These are phyloP conservation scores for Drosophila orena DNA, from an alignment of 1,140 invertebrate species.

Conservation along the genomic window DNA sequence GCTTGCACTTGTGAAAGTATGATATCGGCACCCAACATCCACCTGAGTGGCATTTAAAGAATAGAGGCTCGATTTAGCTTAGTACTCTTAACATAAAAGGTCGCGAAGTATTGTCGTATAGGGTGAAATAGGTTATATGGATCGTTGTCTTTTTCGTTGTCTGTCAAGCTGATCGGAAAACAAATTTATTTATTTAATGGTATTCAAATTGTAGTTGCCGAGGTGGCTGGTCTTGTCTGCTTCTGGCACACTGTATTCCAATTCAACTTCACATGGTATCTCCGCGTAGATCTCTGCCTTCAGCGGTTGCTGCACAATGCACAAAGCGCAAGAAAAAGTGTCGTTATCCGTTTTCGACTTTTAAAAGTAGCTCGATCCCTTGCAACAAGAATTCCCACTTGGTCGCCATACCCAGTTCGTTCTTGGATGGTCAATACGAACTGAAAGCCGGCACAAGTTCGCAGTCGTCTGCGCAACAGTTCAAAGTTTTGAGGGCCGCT, in stretches of 20 bases:
- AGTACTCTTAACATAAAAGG: no score
- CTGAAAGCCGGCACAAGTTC: slow-evolving; percentile 83
- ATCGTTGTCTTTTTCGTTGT: neutral
- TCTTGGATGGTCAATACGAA: slow-evolving; percentile 71
- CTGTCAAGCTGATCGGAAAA: neutral
- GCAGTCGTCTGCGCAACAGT: slow-evolving; percentile 74
- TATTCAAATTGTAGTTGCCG: neutral
- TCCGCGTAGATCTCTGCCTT: slow-evolving; percentile 34
- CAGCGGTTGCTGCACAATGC: slow-evolving; percentile 56
- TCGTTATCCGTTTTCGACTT: slow-evolving; percentile 62
- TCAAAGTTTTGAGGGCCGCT: slow-evolving; percentile 79
- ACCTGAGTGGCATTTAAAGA: no score
- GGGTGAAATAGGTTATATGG: no score
- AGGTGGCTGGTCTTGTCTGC: neutral
- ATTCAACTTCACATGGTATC: slow-evolving; percentile 42
- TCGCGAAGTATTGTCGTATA: no score
- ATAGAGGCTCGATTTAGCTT: no score
- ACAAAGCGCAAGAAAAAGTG: slow-evolving; percentile 70
- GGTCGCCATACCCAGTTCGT: slow-evolving; percentile 46
- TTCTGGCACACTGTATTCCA: slow-evolving; percentile 17
- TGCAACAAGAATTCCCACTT: slow-evolving; percentile 64
- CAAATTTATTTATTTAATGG: slow-evolving; percentile 28
- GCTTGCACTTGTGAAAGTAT: no score
- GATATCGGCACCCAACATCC: no score
- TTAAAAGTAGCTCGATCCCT: slow-evolving; percentile 50